Evolutionary conservation across 2,113 vertebrate species (phyloP).

Genomic region (Strix uralensis): DNA sequence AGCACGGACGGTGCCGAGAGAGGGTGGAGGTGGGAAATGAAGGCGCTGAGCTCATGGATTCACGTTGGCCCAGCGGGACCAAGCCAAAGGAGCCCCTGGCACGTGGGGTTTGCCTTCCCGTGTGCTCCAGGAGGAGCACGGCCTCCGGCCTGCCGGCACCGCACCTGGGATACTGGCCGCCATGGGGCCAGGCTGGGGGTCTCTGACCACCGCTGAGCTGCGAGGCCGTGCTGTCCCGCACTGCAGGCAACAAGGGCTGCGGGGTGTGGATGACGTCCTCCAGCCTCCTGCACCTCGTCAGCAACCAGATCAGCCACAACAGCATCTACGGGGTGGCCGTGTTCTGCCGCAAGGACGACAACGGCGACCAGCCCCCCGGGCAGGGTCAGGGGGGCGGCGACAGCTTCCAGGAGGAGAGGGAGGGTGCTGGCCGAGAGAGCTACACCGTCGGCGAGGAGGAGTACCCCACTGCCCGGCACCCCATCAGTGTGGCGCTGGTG

Average conservation of each 20-base stretch:
- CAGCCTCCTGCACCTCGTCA: slow-evolving; percentile 86
- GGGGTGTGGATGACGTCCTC: slow-evolving; percentile 91
- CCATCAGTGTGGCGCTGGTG: slow-evolving; percentile 81
- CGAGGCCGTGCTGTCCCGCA: accelerated
- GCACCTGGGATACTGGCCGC: accelerated
- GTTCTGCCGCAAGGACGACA: slow-evolving; percentile 85
- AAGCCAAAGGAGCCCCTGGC: background rate
- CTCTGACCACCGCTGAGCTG: background rate
- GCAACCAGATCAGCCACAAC: slow-evolving; percentile 86
- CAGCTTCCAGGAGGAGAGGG: slow-evolving; percentile 87
- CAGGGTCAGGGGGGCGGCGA: slow-evolving; percentile 81
- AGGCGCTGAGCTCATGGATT: background rate
- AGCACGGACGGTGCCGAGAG: background rate
- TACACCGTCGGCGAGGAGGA: slow-evolving; percentile 87
- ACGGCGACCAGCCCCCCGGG: slow-evolving; percentile 70
- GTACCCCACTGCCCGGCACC: slow-evolving; percentile 68
- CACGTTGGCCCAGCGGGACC: background rate
- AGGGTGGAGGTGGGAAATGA: background rate
- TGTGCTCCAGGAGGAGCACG: background rate
- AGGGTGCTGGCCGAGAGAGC: slow-evolving; percentile 82
- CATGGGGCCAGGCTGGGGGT: background rate
- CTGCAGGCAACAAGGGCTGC: slow-evolving; percentile 86
- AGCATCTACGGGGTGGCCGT: slow-evolving; percentile 87
- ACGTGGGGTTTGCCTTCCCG: background rate
- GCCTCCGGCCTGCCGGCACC: background rate